Evolutionary conservation across 1,140 invertebrate species (phyloP).

Genomic region (Euglossa dilemma): DNA sequence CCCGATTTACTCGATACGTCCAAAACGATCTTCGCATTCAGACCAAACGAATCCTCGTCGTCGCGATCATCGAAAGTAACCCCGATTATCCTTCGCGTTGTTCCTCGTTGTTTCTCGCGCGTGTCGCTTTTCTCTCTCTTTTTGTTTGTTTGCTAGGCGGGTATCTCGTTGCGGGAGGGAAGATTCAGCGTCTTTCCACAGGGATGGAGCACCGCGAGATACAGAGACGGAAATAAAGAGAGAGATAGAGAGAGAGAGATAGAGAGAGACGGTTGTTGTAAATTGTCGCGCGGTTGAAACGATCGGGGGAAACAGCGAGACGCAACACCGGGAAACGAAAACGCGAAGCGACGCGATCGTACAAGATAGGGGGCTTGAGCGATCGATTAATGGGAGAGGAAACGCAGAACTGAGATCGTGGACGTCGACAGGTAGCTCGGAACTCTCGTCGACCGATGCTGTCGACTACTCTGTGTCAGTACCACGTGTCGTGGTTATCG

Average conservation of each 20-base stretch:
- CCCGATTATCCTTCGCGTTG: conserved; percentile 31
- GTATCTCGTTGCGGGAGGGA: conserved; percentile 22
- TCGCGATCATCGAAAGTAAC: not conserved
- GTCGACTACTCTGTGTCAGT: not conserved
- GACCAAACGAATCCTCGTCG: too few relatives aligned
- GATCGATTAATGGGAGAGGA: conserved; percentile 39
- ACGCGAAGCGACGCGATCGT: conserved; percentile 50
- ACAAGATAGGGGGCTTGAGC: conserved; percentile 51
- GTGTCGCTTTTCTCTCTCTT: not conserved
- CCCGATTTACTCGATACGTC: conserved; percentile 13
- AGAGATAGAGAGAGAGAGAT: not conserved
- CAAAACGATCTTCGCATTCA: conserved; percentile 1
- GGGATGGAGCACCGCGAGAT: not conserved
- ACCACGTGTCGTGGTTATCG: conserved; percentile 52
- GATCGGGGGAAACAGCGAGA: conserved; percentile 9
- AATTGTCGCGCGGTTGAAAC: conserved; percentile 26
- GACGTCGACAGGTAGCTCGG: conserved; percentile 52
- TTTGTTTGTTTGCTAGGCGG: conserved; percentile 11
- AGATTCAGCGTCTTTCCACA: conserved; percentile 17
- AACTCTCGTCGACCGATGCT: conserved; percentile 36
- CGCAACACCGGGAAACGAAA: conserved; percentile 35
- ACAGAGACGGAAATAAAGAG: not conserved
- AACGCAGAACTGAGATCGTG: conserved; percentile 53
- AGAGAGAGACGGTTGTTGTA: not conserved
- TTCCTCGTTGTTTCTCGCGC: conserved; percentile 48